Conservation (phyloP, 1,140 invertebrate species). For the Orchestia grillus region DNA sequence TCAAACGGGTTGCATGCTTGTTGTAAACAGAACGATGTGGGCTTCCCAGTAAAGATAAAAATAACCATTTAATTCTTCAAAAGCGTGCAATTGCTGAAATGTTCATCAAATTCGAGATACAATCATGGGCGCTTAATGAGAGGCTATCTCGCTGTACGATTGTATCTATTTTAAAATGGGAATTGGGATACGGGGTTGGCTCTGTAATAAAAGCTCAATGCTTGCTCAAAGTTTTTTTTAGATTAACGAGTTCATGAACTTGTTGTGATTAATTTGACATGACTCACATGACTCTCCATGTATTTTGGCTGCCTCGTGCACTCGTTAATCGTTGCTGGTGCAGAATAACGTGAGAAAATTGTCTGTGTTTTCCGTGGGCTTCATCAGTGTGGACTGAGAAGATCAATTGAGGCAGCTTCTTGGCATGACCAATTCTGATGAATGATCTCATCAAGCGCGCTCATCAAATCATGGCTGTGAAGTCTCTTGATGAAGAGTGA, state of each 20-base stretch:
- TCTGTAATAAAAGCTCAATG: neutral
- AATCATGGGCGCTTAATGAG: neutral
- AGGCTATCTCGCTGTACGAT: neutral
- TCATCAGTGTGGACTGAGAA: slow-evolving; percentile 4
- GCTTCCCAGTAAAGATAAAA: neutral
- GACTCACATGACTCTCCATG: neutral
- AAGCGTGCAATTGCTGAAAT: neutral
- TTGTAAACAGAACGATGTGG: neutral
- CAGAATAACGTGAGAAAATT: neutral
- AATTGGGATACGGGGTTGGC: neutral
- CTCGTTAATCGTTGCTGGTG: neutral
- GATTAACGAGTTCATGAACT: neutral
- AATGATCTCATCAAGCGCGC: slow-evolving; percentile 35
- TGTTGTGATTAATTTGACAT: neutral
- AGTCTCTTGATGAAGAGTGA: slow-evolving; percentile 42
- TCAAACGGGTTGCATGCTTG: neutral
- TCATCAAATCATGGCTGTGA: slow-evolving; percentile 44
- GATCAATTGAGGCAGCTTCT: neutral
- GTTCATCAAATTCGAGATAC: neutral
- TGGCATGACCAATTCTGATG: slow-evolving; percentile 51
- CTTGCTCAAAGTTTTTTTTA: neutral
- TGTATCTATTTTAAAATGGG: neutral
- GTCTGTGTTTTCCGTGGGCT: neutral
- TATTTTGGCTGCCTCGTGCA: neutral
- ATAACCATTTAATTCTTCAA: neutral